Evolutionary conservation across 1,140 invertebrate species (phyloP).

Genomic region (Bombus pyrosoma): DNA sequence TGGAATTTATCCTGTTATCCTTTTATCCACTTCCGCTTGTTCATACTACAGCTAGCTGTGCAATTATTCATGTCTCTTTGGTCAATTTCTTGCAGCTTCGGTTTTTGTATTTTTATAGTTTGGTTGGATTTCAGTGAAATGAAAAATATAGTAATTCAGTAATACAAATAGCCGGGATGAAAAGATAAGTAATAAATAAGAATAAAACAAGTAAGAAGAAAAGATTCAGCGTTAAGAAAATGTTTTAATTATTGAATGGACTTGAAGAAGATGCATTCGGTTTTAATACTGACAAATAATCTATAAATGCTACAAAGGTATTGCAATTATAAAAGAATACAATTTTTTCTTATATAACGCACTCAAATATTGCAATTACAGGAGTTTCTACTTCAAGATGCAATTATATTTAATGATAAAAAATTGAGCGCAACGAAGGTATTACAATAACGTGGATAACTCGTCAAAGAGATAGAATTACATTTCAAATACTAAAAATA

Average conservation of each 20-base stretch:
- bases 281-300: neutral
- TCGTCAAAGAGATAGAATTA: neutral
- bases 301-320: neutral
- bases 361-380: neutral
- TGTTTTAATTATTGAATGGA: neutral
- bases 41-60: neutral
- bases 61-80: neutral
- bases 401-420: neutral
- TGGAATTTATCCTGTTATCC: neutral
- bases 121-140: neutral
- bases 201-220: neutral
- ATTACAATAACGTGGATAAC: neutral
- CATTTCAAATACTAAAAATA: neutral
- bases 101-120: neutral
- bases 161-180: too few relatives aligned
- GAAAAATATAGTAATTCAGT: neutral
- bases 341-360: neutral
- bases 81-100: neutral
- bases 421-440: neutral
- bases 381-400: neutral
- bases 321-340: neutral
- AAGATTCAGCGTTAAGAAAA: neutral
- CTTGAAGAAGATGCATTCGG: neutral
- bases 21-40: conserved; percentile 36
- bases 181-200: too few relatives aligned